Evolutionary conservation across 2,797 vertebrate species (phyloP), one percentile per base, ranked within the genome.

Genomic region (Apodemus agrarius): DNA sequence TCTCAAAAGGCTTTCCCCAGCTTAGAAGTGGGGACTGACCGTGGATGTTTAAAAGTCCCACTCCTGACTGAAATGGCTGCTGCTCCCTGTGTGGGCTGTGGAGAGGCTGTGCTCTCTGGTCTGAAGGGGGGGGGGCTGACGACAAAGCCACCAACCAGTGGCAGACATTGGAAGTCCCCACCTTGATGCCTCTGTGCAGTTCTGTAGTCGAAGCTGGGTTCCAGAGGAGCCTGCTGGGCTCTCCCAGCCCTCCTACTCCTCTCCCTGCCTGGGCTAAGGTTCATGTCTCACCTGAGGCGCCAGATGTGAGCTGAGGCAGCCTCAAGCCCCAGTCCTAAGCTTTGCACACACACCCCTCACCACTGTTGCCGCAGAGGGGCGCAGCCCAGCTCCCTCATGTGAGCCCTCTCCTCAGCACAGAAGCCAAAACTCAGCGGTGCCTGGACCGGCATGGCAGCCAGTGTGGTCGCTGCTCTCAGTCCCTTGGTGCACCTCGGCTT

Each of bases 401-500:
- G 40, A 26, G 31, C 34, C 81, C 63, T 61, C n/a, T 85, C 29
- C 74, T n/a, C 13, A 22, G 17, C 34, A 31, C 1, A 26, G 76
- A 91, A 74, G 40, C 31, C 21, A 80, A 49, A 43, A 6, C 16
- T 8, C 2, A 29, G 54, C 34, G 6, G 43, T 46, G 13, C 54
- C 79, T n/a, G 81, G 85, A 34, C 46, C 12, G 2, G 2, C 0
- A 0, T 52, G 5, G 78, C 17, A 29, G 52, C 63, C 1, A 1
- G n/a, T 67, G 78, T n/a, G 17, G 43, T 24, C 43, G 37, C 37
- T 90, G 79, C 82, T 91, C n/a, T 83, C 14, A 40, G 93, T 95
- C 81, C 82, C 84, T 91, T 78, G 74, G 90, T 97, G 78, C 37
- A 69, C 94, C 95, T 96, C 72, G 74, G 78, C 54, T 67, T 19